phyloP scores from a whole-genome alignment of 2,113 vertebrate species.

The Phalacrocorax carbo region DNA sequence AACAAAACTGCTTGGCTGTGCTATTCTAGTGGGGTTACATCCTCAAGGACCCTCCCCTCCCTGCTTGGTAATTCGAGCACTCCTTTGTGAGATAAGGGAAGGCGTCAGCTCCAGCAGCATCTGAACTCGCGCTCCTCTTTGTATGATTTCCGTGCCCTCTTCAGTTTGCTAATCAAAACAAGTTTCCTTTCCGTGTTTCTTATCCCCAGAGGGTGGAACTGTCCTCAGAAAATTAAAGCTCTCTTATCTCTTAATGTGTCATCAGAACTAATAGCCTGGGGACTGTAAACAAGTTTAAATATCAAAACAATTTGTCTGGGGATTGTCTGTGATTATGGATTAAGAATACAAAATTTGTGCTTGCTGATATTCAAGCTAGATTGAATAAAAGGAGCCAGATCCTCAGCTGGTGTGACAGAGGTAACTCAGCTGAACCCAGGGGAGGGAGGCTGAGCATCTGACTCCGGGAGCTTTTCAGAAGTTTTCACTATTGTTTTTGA shows the following conservation, averaged over 20 bases:
- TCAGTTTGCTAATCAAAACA: conserved; percentile 56
- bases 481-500: background rate
- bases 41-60: background rate
- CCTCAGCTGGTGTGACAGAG: background rate
- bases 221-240: conserved; percentile 65
- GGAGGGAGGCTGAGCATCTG: background rate
- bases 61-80: background rate
- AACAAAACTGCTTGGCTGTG: background rate
- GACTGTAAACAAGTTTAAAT: conserved; percentile 69
- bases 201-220: conserved; percentile 45
- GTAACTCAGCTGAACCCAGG: background rate
- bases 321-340: conserved; percentile 59
- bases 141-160: conserved; percentile 24
- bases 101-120: background rate
- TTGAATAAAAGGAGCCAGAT: background rate
- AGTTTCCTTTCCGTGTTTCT: background rate
- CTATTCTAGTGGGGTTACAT: background rate
- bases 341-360: conserved; percentile 49
- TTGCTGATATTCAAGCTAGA: background rate
- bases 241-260: conserved; percentile 69
- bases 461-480: background rate
- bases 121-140: background rate
- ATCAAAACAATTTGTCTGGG: conserved; percentile 60
- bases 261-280: conserved; percentile 63
- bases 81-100: conserved; percentile 21